A percentile compares a stretch with the other conserved stretches of the same genome.
Evolutionary conservation across 1,140 invertebrate species (phyloP).

Genomic region (Drosophila gunungcola): DNA sequence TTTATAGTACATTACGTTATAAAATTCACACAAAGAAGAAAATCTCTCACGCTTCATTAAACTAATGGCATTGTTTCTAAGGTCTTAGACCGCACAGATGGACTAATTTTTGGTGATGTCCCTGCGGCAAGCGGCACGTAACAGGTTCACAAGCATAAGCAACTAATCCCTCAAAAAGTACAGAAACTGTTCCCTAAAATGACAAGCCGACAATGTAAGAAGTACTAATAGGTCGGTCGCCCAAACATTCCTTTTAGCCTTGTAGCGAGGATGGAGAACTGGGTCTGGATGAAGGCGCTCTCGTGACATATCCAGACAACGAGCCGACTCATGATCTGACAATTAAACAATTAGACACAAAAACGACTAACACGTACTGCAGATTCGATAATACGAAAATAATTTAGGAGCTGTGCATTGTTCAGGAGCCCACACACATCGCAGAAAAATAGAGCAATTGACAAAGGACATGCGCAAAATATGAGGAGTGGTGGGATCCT

Average conservation of each 20-base stretch:
- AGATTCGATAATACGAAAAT: conserved; percentile 80
- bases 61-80: conserved; percentile 37
- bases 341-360: conserved; percentile 82
- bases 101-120: conserved; percentile 33
- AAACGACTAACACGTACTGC: conserved; percentile 52
- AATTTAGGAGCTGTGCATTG: conserved; percentile 61
- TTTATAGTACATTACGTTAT: conserved; percentile 3
- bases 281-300: conserved; percentile 33
- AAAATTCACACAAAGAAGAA: conserved; percentile 11
- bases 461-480: conserved; percentile 77
- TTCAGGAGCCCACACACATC: conserved; percentile 46
- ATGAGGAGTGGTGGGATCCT: conserved; percentile 34
- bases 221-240: conserved; percentile 44
- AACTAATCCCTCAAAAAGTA: conserved; percentile 63
- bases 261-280: background rate
- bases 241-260: conserved; percentile 4
- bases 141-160: conserved; percentile 51
- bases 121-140: conserved; percentile 10
- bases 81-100: conserved; percentile 58
- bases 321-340: conserved; percentile 64
- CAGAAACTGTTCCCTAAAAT: conserved; percentile 54
- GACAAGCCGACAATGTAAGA: conserved; percentile 66
- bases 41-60: conserved; percentile 50
- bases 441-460: conserved; percentile 77
- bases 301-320: conserved; percentile 36